phyloP scores from a whole-genome alignment of 2,113 vertebrate genomes.

The Pipra filicauda region DNA sequence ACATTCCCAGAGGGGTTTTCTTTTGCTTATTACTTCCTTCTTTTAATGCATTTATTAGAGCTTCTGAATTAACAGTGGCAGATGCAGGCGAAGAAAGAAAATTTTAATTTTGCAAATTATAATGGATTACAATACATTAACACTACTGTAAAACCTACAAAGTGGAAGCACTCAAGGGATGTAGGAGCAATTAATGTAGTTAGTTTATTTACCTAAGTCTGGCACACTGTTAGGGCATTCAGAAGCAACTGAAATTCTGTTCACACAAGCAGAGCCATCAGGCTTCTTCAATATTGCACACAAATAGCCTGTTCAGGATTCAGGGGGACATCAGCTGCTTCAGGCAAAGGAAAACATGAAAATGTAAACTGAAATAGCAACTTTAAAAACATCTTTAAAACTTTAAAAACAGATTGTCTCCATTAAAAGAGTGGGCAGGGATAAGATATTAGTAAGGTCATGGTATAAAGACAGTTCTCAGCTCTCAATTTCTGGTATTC shows the following conservation, averaged over 20 bases:
- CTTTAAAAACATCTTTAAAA: slow-evolving; percentile 1
- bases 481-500: not conserved
- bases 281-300: not conserved
- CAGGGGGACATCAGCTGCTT: not conserved
- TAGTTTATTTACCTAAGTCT: slow-evolving; percentile 57
- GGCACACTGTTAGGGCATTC: not conserved
- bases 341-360: slow-evolving; percentile 7
- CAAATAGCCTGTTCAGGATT: not conserved
- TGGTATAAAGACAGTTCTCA: not conserved
- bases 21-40: slow-evolving; percentile 43
- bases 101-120: slow-evolving; percentile 59
- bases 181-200: slow-evolving; percentile 36
- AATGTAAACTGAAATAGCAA: not conserved
- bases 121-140: slow-evolving; percentile 51
- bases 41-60: slow-evolving; percentile 56
- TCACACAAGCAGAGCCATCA: not conserved
- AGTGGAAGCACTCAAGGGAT: slow-evolving; percentile 43
- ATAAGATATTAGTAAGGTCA: not conserved
- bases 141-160: slow-evolving; percentile 30
- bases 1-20: slow-evolving; percentile 26
- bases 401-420: not conserved
- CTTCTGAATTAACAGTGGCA: slow-evolving; percentile 49
- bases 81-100: slow-evolving; percentile 38
- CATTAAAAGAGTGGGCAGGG: not conserved
- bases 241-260: slow-evolving; percentile 2